These are phyloP conservation scores for Meta bourneti DNA, from an alignment of 2,888 invertebrate genomes.

Conservation along the genomic window DNA sequence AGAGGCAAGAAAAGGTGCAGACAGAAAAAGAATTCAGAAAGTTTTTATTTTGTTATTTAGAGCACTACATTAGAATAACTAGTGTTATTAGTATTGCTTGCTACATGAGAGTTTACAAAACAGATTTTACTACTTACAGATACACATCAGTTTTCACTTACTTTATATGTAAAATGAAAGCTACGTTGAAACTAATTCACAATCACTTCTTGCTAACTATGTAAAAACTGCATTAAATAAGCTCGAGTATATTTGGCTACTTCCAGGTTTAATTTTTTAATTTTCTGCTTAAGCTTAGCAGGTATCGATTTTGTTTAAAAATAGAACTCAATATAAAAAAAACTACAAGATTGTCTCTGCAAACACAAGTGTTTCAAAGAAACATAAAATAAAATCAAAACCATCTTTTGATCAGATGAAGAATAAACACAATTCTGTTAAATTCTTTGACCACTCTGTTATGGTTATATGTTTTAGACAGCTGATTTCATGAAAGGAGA, in stretches of 20 bases:
- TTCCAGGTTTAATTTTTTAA: no score
- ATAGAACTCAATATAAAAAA: no score
- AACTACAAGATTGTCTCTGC: not conserved
- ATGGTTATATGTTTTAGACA: no score
- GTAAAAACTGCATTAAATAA: not conserved
- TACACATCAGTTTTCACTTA: not conserved
- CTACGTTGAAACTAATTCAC: not conserved
- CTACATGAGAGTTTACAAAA: slow-evolving; percentile 73
- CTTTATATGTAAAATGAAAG: not conserved
- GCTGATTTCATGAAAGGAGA: no score
- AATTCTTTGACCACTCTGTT: no score
- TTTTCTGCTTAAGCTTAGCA: no score
- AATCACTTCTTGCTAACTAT: not conserved
- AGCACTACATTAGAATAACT: slow-evolving; percentile 56
- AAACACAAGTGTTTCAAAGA: not conserved
- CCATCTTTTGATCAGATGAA: no score
- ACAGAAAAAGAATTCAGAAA: slow-evolving; percentile 61
- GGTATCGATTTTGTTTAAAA: no score
- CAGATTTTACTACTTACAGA: slow-evolving; percentile 5
- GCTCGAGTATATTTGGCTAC: not conserved
- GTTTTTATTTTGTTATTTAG: slow-evolving; percentile 57
- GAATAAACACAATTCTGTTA: no score
- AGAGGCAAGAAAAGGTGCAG: slow-evolving; percentile 68
- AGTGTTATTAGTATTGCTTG: slow-evolving; percentile 55
- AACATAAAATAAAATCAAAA: no score